Conservation (phyloP, 2,888 invertebrate species). For the Cistogaster globosa region DNA sequence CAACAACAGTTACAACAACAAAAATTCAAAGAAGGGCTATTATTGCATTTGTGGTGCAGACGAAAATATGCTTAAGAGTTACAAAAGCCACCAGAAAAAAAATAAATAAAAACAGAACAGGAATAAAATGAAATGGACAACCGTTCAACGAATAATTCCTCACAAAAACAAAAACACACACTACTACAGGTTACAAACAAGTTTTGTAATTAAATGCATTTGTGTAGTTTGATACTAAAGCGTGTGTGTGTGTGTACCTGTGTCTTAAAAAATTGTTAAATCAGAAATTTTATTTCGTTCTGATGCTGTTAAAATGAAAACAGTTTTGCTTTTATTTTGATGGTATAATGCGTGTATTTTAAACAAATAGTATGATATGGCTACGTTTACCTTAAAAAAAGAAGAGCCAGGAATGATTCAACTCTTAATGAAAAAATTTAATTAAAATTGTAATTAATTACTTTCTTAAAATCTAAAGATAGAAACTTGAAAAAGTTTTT, state of each 20-base stretch:
- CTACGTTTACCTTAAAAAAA: background rate
- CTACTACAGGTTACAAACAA: conserved; percentile 40
- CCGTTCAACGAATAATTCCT: background rate
- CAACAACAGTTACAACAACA: background rate
- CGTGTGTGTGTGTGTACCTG: background rate
- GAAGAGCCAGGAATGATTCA: background rate
- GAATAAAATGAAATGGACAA: conserved; percentile 49
- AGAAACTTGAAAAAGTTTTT: background rate
- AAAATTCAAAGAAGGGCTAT: conserved; percentile 29
- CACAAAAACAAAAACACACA: conserved; percentile 10
- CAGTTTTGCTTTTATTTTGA: conserved; percentile 7
- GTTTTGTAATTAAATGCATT: conserved; percentile 44
- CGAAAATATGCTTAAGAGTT: conserved; percentile 58
- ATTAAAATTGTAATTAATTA: conserved; percentile 26
- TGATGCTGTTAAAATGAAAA: conserved; percentile 23
- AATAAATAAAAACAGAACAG: conserved; percentile 6
- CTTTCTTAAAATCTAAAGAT: background rate
- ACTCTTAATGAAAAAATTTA: conserved; percentile 25
- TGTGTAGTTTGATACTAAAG: background rate
- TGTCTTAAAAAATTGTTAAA: conserved; percentile 6
- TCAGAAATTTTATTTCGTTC: conserved; percentile 35
- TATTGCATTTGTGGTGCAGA: conserved; percentile 62
- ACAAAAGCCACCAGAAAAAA: conserved; percentile 27
- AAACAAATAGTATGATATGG: background rate
- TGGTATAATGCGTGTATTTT: conserved; percentile 14